Evolutionary conservation across 2,113 vertebrate species (phyloP).

Genomic region (Coturnix japonica): DNA sequence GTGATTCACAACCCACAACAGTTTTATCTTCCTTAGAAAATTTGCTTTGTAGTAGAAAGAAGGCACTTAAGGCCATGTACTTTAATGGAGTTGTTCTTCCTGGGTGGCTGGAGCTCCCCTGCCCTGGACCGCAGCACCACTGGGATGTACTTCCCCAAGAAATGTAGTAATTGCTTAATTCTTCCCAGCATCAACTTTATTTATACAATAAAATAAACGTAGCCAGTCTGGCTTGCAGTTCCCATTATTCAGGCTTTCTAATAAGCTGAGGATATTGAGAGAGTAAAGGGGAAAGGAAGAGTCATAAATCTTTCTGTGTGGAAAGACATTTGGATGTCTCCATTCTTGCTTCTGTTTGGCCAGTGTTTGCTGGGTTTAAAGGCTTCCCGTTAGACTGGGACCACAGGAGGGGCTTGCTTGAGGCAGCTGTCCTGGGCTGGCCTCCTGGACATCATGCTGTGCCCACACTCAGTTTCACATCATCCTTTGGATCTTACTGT

Average conservation of each 20-base stretch:
- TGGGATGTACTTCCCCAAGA: not conserved
- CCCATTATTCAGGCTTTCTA: constrained; percentile 42
- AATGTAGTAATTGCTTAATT: not conserved
- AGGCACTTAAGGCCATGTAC: not conserved
- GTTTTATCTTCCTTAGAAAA: not conserved
- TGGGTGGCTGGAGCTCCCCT: constrained; percentile 31
- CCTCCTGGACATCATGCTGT: not conserved
- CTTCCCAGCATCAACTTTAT: constrained; percentile 32
- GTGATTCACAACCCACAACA: constrained; percentile 30
- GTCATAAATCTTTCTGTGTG: not conserved
- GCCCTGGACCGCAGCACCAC: not conserved
- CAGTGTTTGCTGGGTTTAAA: not conserved
- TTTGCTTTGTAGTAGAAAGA: constrained; percentile 16
- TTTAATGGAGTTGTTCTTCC: not conserved
- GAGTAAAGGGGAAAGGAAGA: not conserved
- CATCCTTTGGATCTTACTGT: not conserved
- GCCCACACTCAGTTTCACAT: not conserved
- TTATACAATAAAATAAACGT: not conserved
- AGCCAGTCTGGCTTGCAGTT: constrained; percentile 23
- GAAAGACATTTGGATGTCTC: not conserved
- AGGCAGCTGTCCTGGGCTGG: not conserved
- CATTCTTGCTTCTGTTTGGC: constrained; percentile 11
- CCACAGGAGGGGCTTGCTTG: not conserved
- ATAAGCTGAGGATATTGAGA: not conserved
- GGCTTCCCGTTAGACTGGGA: rapidly evolving